phyloP scores from a whole-genome alignment of 2,888 invertebrate genomes.

The Meloe dianella region DNA sequence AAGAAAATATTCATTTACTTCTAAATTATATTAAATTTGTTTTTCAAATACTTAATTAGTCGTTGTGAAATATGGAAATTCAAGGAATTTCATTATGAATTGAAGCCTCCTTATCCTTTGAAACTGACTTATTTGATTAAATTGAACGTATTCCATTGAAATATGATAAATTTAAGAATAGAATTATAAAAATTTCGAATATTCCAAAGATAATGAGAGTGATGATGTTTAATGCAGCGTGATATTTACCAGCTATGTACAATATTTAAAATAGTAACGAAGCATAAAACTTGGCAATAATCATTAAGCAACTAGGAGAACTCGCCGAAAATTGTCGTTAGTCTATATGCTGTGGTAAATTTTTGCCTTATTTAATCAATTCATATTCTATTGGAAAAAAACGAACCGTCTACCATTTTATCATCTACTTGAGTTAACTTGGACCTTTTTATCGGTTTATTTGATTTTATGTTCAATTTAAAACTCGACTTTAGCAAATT shows the following conservation, averaged over 20 bases:
- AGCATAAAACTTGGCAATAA: background rate
- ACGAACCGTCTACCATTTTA: no score
- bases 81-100: background rate
- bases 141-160: background rate
- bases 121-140: background rate
- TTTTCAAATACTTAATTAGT: background rate
- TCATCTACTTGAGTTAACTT: no score
- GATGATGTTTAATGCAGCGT: conserved; percentile 2
- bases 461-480: no score
- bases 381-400: no score
- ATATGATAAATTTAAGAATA: background rate
- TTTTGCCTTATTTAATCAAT: no score
- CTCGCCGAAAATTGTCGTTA: no score
- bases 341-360: no score
- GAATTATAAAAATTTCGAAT: conserved; percentile 1
- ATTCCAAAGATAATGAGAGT: no score
- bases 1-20: background rate
- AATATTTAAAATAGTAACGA: background rate
- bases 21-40: background rate
- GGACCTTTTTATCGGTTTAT: no score
- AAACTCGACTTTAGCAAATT: no score
- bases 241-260: background rate
- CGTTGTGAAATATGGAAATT: background rate
- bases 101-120: no score
- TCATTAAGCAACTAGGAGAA: conserved; percentile 1